A percentile compares a stretch with the other conserved stretches of the same genome.
phyloP scores from a whole-genome alignment of 2,113 vertebrate genomes.

The Elgaria multicarinata region DNA sequence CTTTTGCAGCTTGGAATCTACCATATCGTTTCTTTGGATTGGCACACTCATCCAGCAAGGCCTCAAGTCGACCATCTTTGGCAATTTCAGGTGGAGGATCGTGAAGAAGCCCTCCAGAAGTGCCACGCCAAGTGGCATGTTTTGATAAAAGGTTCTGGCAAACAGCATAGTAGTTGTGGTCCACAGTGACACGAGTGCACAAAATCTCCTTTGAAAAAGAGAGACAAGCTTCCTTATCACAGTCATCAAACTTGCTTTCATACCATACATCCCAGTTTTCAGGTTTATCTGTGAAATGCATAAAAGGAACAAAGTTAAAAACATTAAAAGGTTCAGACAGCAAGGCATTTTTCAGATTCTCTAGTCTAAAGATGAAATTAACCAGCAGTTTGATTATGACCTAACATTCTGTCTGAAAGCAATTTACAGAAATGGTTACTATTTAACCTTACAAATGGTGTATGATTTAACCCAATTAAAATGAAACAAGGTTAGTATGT shows the following conservation, averaged over 20 bases:
- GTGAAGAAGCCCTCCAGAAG: slow-evolving; percentile 95
- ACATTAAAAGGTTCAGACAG: not conserved
- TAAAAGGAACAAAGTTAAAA: slow-evolving; percentile 27
- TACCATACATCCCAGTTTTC: slow-evolving; percentile 98
- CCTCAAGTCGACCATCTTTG: slow-evolving; percentile 91
- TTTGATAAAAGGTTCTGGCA: slow-evolving; percentile 97
- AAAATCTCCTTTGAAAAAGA: slow-evolving; percentile 98
- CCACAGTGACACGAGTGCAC: slow-evolving; percentile 93
- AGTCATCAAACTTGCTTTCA: slow-evolving; percentile 97
- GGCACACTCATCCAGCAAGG: slow-evolving; percentile 95
- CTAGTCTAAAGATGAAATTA: not conserved
- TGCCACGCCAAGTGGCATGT: slow-evolving; percentile 94
- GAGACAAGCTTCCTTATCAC: slow-evolving; percentile 96
- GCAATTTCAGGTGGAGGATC: slow-evolving; percentile 91
- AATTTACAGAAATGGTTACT: not conserved
- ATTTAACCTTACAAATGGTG: not conserved
- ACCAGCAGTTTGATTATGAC: not conserved
- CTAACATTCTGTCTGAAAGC: not conserved
- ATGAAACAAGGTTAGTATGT: not conserved
- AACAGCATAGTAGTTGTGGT: slow-evolving; percentile 99
- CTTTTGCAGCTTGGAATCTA: slow-evolving; percentile 93
- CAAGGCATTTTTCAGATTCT: not conserved
- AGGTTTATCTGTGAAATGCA: slow-evolving; percentile 88
- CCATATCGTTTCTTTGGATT: slow-evolving; percentile 92
- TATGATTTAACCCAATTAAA: not conserved